A percentile compares a stretch with the other conserved stretches of the same genome.
Evolutionary conservation across 2,888 invertebrate genomes (phyloP).

Genomic region (Nymphalis c-album): DNA sequence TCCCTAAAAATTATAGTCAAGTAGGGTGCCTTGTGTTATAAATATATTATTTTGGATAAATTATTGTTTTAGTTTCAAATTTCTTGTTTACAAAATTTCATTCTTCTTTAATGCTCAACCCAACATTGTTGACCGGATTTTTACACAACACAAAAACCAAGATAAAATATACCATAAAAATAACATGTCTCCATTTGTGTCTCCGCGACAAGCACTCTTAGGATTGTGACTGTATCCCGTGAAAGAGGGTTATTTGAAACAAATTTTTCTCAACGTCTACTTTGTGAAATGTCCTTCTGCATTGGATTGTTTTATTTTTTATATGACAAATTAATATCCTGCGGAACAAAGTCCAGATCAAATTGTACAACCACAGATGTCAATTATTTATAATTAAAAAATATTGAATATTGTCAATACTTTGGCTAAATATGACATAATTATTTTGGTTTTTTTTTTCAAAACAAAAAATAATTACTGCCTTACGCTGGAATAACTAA

Average conservation of each 20-base stretch:
- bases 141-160: constrained; percentile 29
- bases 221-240: constrained; percentile 27
- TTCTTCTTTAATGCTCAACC: constrained; percentile 15
- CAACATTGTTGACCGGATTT: constrained; percentile 28
- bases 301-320: background rate
- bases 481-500: no score
- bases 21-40: no score
- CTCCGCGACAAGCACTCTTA: constrained; percentile 30
- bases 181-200: constrained; percentile 29
- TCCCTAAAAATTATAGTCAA: no score
- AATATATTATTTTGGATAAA: no score
- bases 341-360: no score
- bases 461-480: no score
- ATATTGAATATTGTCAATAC: no score
- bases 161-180: constrained; percentile 35
- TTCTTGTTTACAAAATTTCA: background rate
- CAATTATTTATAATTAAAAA: no score
- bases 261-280: constrained; percentile 6
- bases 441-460: no score
- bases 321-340: background rate
- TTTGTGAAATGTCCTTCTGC: background rate
- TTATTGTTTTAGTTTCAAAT: background rate
- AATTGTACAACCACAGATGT: no score
- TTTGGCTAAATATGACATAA: no score
- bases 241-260: constrained; percentile 23